Base-by-base conservation (phyloP, 2,888 invertebrate species). In the Aphodius sticticus region DNA sequence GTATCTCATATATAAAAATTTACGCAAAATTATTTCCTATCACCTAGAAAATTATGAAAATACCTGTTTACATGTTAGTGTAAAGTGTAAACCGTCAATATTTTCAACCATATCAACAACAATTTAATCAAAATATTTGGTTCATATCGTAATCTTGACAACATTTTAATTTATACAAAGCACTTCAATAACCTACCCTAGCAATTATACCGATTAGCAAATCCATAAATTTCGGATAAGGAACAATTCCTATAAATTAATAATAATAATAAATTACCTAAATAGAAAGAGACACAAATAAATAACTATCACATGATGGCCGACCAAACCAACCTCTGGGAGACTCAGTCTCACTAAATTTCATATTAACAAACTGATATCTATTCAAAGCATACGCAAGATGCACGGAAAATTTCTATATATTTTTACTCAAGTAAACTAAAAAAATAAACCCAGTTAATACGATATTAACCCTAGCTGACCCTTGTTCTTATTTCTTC, bases 11-110 rank as follows among this genome's bases (percentile, higher is more conserved):
- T 38, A 53, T 53, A 53, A 53, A 53, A 53, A 53, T 53, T 7
- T 53, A 53, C 53, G 53, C 53, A 53, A 53, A 53, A 53, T 53
- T 53, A 53, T 53, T 53, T 53, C 53, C 53, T 53, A 53, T 53
- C 53, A 53, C 9, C 53, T 53, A 53, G 53, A 53, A 53, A 53
- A 53, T 53, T 53, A 53, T 12, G 53, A 53, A 53, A 53, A 53
- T 53, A 53, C 53, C 53, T 53, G 53, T 53, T 53, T 53, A 53
- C 53, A 53, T 53, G 53, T 53, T 53, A 53, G 53, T 53, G 53
- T 53, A 53, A 53, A 53, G 53, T 53, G 53, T 53, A 53, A 53
- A 53, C 53, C 7, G 2, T 53, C 12, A 12, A 12, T 53, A 53
- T 53, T 53, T 53, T 53, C 53, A 53, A 53, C 53, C 12, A 53